A percentile compares a stretch with the other conserved stretches of the same genome.
Conservation (phyloP, 92 coral and sea anemone species). For the Parazoanthus atlanticus region DNA sequence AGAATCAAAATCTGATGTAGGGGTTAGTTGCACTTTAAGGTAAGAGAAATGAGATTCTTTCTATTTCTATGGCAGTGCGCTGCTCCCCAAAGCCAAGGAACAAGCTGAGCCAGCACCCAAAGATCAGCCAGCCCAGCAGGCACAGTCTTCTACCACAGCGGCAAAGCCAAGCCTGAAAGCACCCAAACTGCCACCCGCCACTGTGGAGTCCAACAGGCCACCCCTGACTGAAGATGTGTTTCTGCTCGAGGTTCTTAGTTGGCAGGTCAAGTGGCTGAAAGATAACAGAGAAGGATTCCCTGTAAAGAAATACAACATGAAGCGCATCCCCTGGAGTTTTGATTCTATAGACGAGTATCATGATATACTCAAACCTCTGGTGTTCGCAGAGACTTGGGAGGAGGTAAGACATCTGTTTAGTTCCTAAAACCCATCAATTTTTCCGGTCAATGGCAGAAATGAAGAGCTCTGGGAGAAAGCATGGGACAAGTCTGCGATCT, state of each 20-base stretch:
- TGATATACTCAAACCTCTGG: conserved; percentile 69
- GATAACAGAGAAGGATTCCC: conserved; percentile 11
- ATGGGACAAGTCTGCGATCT: background rate
- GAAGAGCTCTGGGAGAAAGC: background rate
- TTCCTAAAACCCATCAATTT: background rate
- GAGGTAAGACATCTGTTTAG: conserved; percentile 60
- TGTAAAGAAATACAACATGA: conserved; percentile 23
- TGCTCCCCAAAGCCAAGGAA: background rate
- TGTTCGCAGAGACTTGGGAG: conserved; percentile 84
- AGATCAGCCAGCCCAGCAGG: background rate
- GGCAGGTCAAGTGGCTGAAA: conserved; percentile 61
- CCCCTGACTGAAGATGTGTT: conserved; percentile 70
- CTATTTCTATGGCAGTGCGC: background rate
- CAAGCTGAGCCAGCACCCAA: background rate
- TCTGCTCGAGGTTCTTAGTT: conserved; percentile 51
- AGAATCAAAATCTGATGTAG: no score
- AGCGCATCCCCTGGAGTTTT: conserved; percentile 63
- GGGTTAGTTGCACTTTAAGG: no score
- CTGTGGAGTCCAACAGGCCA: conserved; percentile 30
- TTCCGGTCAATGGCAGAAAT: background rate
- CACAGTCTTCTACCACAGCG: background rate
- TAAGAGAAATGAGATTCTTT: no score
- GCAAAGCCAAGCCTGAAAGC: conserved; percentile 18
- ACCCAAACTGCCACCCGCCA: conserved; percentile 48
- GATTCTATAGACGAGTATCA: conserved; percentile 78